Evolutionary conservation across 2,888 invertebrate species (phyloP).

Genomic region (Scelioninae gen. 1): DNA sequence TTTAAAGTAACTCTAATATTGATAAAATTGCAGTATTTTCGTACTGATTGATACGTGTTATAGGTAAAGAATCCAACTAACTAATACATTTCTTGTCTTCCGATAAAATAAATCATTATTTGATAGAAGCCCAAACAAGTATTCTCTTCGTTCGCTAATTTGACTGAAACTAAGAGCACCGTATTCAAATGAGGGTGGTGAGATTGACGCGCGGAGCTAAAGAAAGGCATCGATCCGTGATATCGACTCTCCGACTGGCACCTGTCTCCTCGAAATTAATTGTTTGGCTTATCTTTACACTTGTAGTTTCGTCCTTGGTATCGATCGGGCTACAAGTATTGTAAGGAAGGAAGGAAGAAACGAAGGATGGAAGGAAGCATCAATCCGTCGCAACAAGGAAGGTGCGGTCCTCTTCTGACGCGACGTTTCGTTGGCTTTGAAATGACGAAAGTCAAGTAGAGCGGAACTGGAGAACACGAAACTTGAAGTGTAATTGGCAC

Average conservation of each 20-base stretch:
- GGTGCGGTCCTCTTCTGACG: slow-evolving; percentile 51
- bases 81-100: background rate
- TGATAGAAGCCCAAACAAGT: slow-evolving; percentile 31
- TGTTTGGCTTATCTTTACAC: slow-evolving; percentile 81
- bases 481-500: slow-evolving; percentile 84
- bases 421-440: slow-evolving; percentile 80
- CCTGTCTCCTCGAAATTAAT: slow-evolving; percentile 78
- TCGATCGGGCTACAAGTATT: slow-evolving; percentile 74
- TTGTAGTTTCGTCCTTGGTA: slow-evolving; percentile 72
- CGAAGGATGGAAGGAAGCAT: slow-evolving; percentile 64
- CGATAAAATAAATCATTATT: slow-evolving; percentile 39
- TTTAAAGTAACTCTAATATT: no score
- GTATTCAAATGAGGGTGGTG: slow-evolving; percentile 59
- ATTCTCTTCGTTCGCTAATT: slow-evolving; percentile 51
- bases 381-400: slow-evolving; percentile 65
- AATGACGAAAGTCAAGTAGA: slow-evolving; percentile 83
- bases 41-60: no score
- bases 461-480: slow-evolving; percentile 80
- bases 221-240: slow-evolving; percentile 57
- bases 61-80: background rate
- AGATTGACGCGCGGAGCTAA: slow-evolving; percentile 46
- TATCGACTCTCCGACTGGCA: slow-evolving; percentile 61
- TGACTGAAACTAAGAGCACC: slow-evolving; percentile 50
- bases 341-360: slow-evolving; percentile 54
- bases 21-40: no score